phyloP scores from a whole-genome alignment of 2,888 invertebrate genomes.

The Dryadula phaetusa region DNA sequence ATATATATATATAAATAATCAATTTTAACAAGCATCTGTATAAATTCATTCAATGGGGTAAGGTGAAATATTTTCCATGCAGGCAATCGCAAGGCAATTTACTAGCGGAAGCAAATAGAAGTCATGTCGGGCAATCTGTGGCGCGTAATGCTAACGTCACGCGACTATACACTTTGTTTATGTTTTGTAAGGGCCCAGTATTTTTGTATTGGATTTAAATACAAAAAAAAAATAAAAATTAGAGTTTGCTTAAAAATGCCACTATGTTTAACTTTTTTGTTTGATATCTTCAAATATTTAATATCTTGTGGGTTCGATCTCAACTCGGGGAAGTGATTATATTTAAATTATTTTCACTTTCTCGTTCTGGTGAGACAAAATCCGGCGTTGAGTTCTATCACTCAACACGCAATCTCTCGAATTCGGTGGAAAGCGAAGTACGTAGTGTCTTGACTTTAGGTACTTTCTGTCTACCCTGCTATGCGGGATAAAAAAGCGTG shows the following conservation, averaged over 20 bases:
- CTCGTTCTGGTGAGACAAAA: too few species aligned
- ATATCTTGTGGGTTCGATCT: too few species aligned
- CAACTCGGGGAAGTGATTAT: too few species aligned
- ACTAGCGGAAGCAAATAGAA: conserved; percentile 70
- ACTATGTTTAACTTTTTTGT: too few species aligned
- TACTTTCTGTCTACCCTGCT: too few species aligned
- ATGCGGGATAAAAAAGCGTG: too few species aligned
- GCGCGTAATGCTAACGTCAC: conserved; percentile 46
- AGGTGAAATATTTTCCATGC: conserved; percentile 47
- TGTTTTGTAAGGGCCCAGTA: conserved; percentile 32
- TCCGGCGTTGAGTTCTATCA: too few species aligned
- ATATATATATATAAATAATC: background rate
- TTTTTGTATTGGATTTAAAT: background rate
- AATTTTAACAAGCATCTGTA: conserved; percentile 19
- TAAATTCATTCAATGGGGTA: conserved; percentile 23
- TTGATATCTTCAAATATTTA: background rate
- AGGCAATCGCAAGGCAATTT: conserved; percentile 68
- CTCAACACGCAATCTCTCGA: too few species aligned
- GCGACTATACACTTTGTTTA: conserved; percentile 32
- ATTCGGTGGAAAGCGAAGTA: too few species aligned
- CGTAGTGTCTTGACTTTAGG: too few species aligned
- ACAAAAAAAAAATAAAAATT: background rate
- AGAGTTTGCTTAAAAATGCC: too few species aligned
- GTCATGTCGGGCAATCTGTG: conserved; percentile 60
- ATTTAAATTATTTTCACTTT: too few species aligned